These are phyloP conservation scores for Alloplasta piceator DNA, from an alignment of 2,888 invertebrate genomes.

Conservation along the genomic window DNA sequence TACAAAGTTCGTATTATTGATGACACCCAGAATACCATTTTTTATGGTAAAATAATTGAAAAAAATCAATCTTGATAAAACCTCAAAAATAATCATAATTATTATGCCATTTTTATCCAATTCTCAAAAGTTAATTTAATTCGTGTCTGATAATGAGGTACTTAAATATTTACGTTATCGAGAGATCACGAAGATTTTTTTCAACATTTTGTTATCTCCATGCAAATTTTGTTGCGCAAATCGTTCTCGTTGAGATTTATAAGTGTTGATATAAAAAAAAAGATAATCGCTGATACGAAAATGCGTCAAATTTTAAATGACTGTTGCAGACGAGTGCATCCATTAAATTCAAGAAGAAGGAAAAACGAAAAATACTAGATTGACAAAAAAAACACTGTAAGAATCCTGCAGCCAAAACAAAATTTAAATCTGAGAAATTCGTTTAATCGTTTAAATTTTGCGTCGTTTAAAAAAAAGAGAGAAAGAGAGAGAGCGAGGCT, in stretches of 20 bases:
- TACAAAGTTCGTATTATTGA: constrained; percentile 40
- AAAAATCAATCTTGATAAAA: constrained; percentile 6
- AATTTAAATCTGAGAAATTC: neutral
- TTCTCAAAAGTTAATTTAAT: too few species aligned
- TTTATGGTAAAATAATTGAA: neutral
- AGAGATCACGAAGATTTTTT: neutral
- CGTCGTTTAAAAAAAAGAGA: neutral
- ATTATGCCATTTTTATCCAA: too few species aligned
- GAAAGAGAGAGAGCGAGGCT: constrained; percentile 9
- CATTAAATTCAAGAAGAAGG: too few species aligned
- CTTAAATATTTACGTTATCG: neutral
- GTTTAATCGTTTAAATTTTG: constrained; percentile 17
- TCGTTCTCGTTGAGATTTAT: too few species aligned
- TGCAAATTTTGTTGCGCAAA: too few species aligned
- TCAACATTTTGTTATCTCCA: neutral
- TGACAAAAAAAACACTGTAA: too few species aligned
- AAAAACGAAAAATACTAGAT: too few species aligned
- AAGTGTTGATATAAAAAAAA: neutral
- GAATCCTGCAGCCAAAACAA: too few species aligned
- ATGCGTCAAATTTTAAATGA: neutral
- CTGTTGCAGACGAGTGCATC: too few species aligned
- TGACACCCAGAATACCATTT: too few species aligned
- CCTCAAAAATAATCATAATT: neutral
- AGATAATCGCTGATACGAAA: neutral
- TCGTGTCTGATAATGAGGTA: too few species aligned